Evolutionary conservation across 2,888 invertebrate species (phyloP).

Genomic region (Chymomyza amoena): DNA sequence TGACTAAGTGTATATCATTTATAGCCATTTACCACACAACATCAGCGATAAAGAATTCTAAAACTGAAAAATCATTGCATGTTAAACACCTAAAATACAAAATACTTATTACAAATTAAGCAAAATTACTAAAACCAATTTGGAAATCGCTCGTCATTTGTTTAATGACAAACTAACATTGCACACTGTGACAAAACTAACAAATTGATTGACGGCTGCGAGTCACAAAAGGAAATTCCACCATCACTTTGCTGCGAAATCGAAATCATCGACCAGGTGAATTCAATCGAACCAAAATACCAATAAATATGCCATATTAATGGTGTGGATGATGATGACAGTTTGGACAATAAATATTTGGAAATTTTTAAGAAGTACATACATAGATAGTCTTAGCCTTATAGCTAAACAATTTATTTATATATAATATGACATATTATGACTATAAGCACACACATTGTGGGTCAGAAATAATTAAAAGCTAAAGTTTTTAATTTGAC

Average conservation of each 20-base stretch:
- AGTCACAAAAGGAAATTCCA: conserved; percentile 64
- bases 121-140: conserved; percentile 54
- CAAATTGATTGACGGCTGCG: conserved; percentile 73
- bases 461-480: background rate
- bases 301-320: background rate
- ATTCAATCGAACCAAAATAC: background rate
- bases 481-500: conserved; percentile 42
- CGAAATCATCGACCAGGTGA: background rate
- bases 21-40: background rate
- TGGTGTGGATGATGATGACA: background rate
- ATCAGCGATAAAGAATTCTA: background rate
- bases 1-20: background rate
- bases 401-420: too few relatives aligned
- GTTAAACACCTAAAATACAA: conserved; percentile 30
- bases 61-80: conserved; percentile 16
- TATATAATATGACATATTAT: background rate
- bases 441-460: background rate
- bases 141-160: conserved; percentile 70
- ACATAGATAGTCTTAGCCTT: background rate
- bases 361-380: background rate
- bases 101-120: conserved; percentile 49
- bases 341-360: background rate
- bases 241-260: conserved; percentile 7
- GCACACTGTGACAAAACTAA: conserved; percentile 50
- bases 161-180: conserved; percentile 60